Conservation (phyloP, 2,797 vertebrate genomes). For the Pangasius djambal region DNA sequence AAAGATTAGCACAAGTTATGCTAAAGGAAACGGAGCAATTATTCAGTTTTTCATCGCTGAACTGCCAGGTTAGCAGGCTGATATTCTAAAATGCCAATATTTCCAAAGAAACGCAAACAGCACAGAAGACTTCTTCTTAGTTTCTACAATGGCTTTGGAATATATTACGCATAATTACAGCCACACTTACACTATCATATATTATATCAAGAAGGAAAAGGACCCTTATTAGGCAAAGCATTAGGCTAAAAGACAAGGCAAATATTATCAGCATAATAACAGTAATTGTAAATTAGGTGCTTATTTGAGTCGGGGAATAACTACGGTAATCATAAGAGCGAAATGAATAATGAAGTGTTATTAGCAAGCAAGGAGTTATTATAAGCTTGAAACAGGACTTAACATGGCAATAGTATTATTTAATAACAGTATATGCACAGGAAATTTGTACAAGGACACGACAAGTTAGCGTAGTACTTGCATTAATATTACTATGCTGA, state of each 20-base stretch:
- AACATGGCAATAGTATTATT: not conserved
- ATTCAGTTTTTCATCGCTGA: not conserved
- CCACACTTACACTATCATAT: too few species aligned
- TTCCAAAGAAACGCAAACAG: not conserved
- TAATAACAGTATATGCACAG: not conserved
- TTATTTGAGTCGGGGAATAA: not conserved
- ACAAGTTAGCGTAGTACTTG: not conserved
- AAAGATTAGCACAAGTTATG: not conserved
- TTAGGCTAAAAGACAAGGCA: slow-evolving; percentile 6
- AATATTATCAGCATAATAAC: slow-evolving; percentile 4
- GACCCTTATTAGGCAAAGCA: not conserved
- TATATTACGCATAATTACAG: not conserved
- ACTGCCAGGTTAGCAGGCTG: too few species aligned
- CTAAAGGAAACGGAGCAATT: too few species aligned
- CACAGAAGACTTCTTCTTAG: not conserved
- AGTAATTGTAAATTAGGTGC: not conserved
- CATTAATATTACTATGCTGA: too few species aligned
- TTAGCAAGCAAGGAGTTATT: not conserved
- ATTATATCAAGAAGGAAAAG: not conserved
- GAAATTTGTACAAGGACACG: not conserved
- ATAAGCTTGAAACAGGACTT: not conserved
- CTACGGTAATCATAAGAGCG: not conserved
- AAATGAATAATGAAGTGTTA: slow-evolving; percentile 4
- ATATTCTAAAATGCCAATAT: not conserved
- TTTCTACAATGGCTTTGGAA: not conserved